Conservation (phyloP, 2,113 vertebrate species). For the Cheilinus undulatus region DNA sequence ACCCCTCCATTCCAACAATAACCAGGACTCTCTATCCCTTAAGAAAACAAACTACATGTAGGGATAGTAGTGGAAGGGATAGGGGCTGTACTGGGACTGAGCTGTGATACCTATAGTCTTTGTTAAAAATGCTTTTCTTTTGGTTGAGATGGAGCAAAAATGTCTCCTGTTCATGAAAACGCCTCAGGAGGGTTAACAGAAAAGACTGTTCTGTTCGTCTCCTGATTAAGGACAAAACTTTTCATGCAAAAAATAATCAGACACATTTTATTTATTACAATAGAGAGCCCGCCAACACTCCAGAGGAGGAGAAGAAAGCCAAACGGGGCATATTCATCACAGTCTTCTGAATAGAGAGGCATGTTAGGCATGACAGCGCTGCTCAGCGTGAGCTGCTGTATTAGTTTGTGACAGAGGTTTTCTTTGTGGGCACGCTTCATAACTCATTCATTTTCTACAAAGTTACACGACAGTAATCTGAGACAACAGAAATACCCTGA, state of each 20-base stretch:
- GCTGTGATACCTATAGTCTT: background rate
- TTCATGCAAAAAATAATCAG: constrained; percentile 43
- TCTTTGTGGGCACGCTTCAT: constrained; percentile 45
- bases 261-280: constrained; percentile 31
- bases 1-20: no score
- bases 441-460: constrained; percentile 50
- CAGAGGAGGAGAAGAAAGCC: constrained; percentile 12
- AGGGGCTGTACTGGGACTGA: no score
- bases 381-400: constrained; percentile 36
- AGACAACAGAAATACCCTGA: constrained; percentile 33
- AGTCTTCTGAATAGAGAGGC: constrained; percentile 39
- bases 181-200: constrained; percentile 6
- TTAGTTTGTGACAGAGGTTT: constrained; percentile 44
- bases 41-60: no score
- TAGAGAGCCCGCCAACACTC: constrained; percentile 22
- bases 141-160: background rate
- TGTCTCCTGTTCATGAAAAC: background rate
- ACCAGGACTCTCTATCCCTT: no score
- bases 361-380: constrained; percentile 33
- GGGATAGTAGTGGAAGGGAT: no score
- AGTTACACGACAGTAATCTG: constrained; percentile 47
- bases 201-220: constrained; percentile 3
- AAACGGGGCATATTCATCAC: constrained; percentile 49
- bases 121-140: background rate
- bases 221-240: constrained; percentile 31